Conservation (phyloP, 2,797 vertebrate species). For the Periophthalmus magnuspinnatus region DNA sequence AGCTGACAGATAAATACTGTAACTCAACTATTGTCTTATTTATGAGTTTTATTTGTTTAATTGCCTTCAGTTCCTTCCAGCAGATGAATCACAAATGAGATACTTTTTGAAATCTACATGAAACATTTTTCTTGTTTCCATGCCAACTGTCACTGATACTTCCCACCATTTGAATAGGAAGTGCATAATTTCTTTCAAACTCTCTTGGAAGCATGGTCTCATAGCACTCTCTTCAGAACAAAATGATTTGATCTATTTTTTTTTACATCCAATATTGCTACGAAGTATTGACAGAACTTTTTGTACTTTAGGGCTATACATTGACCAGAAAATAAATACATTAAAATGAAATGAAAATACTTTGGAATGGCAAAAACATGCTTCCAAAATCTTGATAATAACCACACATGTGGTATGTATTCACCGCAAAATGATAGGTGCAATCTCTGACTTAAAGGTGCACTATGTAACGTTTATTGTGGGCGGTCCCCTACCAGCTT, state of each 20-base stretch:
- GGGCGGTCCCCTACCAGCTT: too few species aligned
- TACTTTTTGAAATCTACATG: slow-evolving; percentile 3
- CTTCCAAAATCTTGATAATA: too few species aligned
- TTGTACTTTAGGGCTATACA: too few species aligned
- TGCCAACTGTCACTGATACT: not conserved
- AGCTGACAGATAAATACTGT: slow-evolving; percentile 26
- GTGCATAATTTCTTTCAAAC: not conserved
- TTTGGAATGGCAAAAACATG: too few species aligned
- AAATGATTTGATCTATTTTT: not conserved
- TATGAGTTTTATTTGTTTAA: slow-evolving; percentile 32
- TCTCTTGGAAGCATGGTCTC: too few species aligned
- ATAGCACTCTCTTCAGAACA: not conserved
- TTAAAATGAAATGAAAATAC: too few species aligned
- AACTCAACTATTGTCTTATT: slow-evolving; percentile 19
- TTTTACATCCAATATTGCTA: not conserved
- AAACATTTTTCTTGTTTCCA: not conserved
- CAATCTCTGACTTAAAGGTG: too few species aligned
- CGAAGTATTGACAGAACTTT: too few species aligned
- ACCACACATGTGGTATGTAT: too few species aligned
- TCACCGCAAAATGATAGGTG: too few species aligned
- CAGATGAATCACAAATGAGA: slow-evolving; percentile 34
- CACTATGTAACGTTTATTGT: too few species aligned
- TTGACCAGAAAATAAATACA: too few species aligned
- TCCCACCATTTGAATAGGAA: not conserved
- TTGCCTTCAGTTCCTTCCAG: slow-evolving; percentile 31